These are phyloP conservation scores for Zaprionus africanus DNA, from an alignment of 1,140 invertebrate species.

Conservation along the genomic window DNA sequence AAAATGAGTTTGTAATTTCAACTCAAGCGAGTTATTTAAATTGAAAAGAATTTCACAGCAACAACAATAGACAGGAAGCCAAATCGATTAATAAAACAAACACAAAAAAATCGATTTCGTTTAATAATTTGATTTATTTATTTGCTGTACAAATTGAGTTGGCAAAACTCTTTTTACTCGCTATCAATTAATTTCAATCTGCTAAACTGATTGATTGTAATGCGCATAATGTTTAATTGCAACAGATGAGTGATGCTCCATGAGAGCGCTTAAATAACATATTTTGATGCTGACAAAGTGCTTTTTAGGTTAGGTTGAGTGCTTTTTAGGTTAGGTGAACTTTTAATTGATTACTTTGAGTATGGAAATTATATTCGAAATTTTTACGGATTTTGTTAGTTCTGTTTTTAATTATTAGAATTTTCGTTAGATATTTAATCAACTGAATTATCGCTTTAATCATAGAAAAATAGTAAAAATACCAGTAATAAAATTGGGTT, in stretches of 20 bases:
- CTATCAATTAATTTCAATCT: background rate
- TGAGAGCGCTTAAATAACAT: background rate
- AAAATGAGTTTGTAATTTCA: conserved; percentile 8
- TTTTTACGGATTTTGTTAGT: too few species aligned
- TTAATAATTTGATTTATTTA: conserved; percentile 1
- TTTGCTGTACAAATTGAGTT: background rate
- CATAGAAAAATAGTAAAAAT: too few species aligned
- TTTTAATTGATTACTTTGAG: too few species aligned
- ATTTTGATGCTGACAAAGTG: too few species aligned
- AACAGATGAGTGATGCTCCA: background rate
- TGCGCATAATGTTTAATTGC: background rate
- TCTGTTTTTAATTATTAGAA: too few species aligned
- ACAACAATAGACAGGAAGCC: background rate
- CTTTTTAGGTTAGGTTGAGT: too few species aligned
- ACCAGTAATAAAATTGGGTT: too few species aligned
- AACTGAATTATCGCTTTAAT: too few species aligned
- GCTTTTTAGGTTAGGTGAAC: too few species aligned
- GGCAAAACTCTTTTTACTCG: too few species aligned
- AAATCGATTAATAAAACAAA: conserved; percentile 3
- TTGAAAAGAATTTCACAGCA: background rate
- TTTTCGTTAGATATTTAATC: too few species aligned
- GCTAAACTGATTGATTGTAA: background rate
- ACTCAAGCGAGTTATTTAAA: conserved; percentile 1
- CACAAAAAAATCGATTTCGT: background rate
- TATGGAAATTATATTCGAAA: too few species aligned